A percentile compares a stretch with the other conserved stretches of the same genome.
Evolutionary conservation across 2,113 vertebrate species (phyloP).

Genomic region (Cephalophus harveyi): DNA sequence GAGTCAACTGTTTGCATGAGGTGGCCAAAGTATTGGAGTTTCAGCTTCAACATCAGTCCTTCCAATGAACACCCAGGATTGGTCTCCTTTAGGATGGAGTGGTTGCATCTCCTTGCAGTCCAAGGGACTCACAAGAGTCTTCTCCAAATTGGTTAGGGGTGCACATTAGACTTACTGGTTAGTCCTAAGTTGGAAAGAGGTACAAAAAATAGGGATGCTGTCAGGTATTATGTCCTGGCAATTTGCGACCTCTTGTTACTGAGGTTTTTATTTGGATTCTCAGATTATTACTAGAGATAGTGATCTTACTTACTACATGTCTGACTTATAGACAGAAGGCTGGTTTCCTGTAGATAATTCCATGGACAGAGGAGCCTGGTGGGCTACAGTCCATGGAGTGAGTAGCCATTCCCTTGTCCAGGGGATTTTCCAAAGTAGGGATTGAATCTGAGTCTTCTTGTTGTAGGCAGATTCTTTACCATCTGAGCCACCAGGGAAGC

Average conservation of each 20-base stretch:
- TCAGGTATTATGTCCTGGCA: not conserved
- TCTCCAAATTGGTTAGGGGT: not conserved
- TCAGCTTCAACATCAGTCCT: too few species aligned
- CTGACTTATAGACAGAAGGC: not conserved
- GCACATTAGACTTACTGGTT: not conserved
- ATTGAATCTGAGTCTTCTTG: too few species aligned
- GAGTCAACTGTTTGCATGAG: too few species aligned
- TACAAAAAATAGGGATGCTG: not conserved
- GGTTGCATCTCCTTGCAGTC: too few species aligned
- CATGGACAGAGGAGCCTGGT: too few species aligned
- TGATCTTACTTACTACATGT: not conserved
- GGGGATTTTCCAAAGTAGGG: not conserved
- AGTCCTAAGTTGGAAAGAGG: not conserved
- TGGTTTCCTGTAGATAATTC: not conserved
- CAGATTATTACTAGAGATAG: not conserved
- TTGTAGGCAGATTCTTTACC: too few species aligned
- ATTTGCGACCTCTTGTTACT: not conserved
- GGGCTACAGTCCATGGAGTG: not conserved
- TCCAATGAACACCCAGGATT: too few species aligned
- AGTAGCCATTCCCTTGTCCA: not conserved
- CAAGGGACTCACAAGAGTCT: too few species aligned
- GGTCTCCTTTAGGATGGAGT: too few species aligned
- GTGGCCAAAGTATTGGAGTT: too few species aligned
- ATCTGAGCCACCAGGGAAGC: too few species aligned
- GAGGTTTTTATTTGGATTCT: not conserved